A percentile compares a stretch with the other conserved stretches of the same genome.
These are phyloP conservation scores for Scaptomyza montana DNA, from an alignment of 1,140 invertebrate genomes.

Conservation along the genomic window DNA sequence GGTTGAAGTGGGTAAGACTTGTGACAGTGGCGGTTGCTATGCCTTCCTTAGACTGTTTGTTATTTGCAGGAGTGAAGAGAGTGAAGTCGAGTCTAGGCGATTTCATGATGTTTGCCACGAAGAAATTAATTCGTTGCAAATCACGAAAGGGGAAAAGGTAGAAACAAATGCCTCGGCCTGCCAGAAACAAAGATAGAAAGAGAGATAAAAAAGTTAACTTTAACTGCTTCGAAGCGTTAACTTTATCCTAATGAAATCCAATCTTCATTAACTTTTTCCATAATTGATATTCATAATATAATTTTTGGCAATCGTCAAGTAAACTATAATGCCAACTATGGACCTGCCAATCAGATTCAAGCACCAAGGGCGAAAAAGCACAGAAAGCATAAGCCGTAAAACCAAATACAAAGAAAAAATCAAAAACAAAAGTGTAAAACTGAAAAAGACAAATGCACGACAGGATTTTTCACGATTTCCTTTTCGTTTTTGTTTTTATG, in stretches of 20 bases:
- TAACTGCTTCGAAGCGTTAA: not conserved
- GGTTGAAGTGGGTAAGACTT: not conserved
- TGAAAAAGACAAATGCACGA: slow-evolving; percentile 26
- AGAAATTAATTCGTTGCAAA: slow-evolving; percentile 19
- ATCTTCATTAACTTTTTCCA: not conserved
- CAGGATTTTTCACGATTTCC: slow-evolving; percentile 55
- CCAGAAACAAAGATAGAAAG: not conserved
- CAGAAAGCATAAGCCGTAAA: slow-evolving; percentile 29
- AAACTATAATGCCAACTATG: not conserved
- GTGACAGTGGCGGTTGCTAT: slow-evolving; percentile 9
- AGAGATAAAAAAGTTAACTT: not conserved
- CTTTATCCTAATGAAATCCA: not conserved
- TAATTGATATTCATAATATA: not conserved
- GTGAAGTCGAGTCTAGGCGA: not conserved
- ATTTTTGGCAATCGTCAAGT: not conserved
- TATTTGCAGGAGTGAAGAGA: too few species aligned
- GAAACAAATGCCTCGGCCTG: too few species aligned
- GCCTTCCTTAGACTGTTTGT: too few species aligned
- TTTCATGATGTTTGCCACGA: not conserved
- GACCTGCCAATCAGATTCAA: not conserved
- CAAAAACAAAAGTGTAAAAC: slow-evolving; percentile 31
- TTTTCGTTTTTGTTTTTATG: not conserved
- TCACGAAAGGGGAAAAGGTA: not conserved
- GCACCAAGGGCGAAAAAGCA: slow-evolving; percentile 34
- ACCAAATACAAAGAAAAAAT: slow-evolving; percentile 21